Base-by-base conservation (phyloP, 2,888 invertebrate species). In the Epinotia ramella region DNA sequence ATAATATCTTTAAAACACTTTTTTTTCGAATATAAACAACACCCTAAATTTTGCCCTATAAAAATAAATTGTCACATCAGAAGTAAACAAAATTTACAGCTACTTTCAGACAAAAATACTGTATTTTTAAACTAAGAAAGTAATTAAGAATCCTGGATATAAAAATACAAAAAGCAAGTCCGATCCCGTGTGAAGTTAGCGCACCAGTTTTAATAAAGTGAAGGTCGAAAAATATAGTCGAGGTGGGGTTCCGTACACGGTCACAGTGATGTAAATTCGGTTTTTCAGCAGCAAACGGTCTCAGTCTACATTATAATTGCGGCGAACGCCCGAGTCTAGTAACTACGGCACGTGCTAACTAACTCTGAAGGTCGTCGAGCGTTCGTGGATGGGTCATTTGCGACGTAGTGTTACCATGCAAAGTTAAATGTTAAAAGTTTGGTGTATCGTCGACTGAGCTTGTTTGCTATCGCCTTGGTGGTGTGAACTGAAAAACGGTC, bases 151-250 rank as follows among this genome's bases (percentile, higher is more conserved):
- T 87, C 80, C 87, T 86, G 86, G 91, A 92, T 94, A 94, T 94
- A 94, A 94, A 94, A 94, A 94, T 94, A 94, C 93, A 94, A 94
- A 90, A 94, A 92, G 93, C 93, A 89, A 90, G 88, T 92, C 89
- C 88, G 88, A 86, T 86, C 87, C 88, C 86, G 80, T 85, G 79
- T 77, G 84, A 85, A 86, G 86, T 86, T 81, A 80, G 83, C 84
- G 90, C 91, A 92, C 91, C 90, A 86, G 88, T 82, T 87, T 83
- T 68, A 84, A 83, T 89, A 87, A 89, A 85, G 82, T 84, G 85
- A 87, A 86, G 88, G 85, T 93, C 91, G 86, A 93, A 92, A 94
- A 92, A 92, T 92, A 92, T 90, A 88, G 87, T 87, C 75, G 83
- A 86, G 89, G 89, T 89, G 88, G 88, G 90, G 88, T 84, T 81